Evolutionary conservation across 2,888 invertebrate genomes (phyloP), one percentile per base, ranked within the genome.

Genomic region (Erebia palarica): DNA sequence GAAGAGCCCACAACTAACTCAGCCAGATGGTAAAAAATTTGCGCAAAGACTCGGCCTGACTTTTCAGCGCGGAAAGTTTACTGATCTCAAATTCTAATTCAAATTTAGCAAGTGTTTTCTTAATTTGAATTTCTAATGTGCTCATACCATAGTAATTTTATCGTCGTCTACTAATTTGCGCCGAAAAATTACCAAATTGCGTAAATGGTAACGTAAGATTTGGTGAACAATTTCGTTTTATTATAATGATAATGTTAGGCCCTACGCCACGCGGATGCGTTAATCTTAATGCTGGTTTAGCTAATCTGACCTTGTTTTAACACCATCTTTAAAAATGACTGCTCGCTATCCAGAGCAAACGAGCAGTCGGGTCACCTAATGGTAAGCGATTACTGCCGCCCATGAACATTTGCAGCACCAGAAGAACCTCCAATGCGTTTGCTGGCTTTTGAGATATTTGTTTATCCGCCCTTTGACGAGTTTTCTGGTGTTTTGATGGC

Each of bases 31-130:
- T n/a, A n/a, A n/a, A n/a, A n/a, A n/a, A n/a, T 36, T 36, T 36
- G 36, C 36, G 7, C 5, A 5, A 5, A 5, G 5, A 36, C 5
- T 36, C 36, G 7, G 36, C 7, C 36, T 36, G 36, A 7, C 36
- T 36, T 36, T 36, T 36, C 36, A 36, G 36, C 7, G 36, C 36
- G 36, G 36, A 36, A 58, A 27, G 36, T n/a, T 36, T 36, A 59
- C 8, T 36, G 36, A n/a, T 59, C 36, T 36, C 27, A 59, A 59
- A 59, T 36, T 27, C 14, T 27, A 36, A 59, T 36, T 4, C 7
- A 7, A 27, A 8, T 59, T 36, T 59, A 36, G 58, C 58, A 59
- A 59, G 58, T 59, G 13, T 59, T 59, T 27, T 36, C 27, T 59
- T 8, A 60, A 59, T 42, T 42, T 16, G 16, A 42, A 44, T 60